A percentile compares a stretch with the other conserved stretches of the same genome.
Conservation (phyloP, 2,888 invertebrate species). For the Dasysyrphus tricinctus region DNA sequence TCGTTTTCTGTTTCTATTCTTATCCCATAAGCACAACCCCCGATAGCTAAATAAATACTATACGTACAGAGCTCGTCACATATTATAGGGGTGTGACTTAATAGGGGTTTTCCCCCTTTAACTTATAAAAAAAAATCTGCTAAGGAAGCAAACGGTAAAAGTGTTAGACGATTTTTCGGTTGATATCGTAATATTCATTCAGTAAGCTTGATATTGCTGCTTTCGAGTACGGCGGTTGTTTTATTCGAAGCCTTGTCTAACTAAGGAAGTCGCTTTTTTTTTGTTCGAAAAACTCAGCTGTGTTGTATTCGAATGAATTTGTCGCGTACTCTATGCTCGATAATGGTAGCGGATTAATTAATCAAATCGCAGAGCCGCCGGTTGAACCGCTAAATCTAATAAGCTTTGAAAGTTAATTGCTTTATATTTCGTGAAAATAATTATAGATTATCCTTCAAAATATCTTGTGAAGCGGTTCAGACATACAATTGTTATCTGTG, state of each 20-base stretch:
- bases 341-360: slow-evolving; percentile 71
- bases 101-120: slow-evolving; percentile 67
- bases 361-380: slow-evolving; percentile 65
- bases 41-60: slow-evolving; percentile 56
- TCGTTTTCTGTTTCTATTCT: slow-evolving; percentile 66
- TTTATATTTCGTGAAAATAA: not conserved
- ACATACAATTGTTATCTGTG: not conserved
- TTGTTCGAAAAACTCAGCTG: slow-evolving; percentile 52
- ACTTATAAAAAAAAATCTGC: slow-evolving; percentile 57
- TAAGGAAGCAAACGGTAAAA: slow-evolving; percentile 68
- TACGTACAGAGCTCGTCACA: slow-evolving; percentile 30
- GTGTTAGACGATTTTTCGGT: slow-evolving; percentile 67
- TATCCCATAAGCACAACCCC: slow-evolving; percentile 63
- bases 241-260: slow-evolving; percentile 68
- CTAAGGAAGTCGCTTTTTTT: slow-evolving; percentile 57
- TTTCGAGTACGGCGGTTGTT: slow-evolving; percentile 72
- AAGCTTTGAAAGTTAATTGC: slow-evolving; percentile 42
- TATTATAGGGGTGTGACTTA: slow-evolving; percentile 71
- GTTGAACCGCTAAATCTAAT: slow-evolving; percentile 67
- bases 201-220: slow-evolving; percentile 71
- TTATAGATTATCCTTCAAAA: slow-evolving; percentile 5
- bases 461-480: not conserved
- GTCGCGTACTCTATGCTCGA: slow-evolving; percentile 60
- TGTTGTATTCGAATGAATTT: slow-evolving; percentile 65
- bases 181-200: slow-evolving; percentile 73